A percentile compares a stretch with the other conserved stretches of the same genome.
These are phyloP conservation scores for Zophobas morio DNA, from an alignment of 1,140 invertebrate genomes.

Conservation along the genomic window DNA sequence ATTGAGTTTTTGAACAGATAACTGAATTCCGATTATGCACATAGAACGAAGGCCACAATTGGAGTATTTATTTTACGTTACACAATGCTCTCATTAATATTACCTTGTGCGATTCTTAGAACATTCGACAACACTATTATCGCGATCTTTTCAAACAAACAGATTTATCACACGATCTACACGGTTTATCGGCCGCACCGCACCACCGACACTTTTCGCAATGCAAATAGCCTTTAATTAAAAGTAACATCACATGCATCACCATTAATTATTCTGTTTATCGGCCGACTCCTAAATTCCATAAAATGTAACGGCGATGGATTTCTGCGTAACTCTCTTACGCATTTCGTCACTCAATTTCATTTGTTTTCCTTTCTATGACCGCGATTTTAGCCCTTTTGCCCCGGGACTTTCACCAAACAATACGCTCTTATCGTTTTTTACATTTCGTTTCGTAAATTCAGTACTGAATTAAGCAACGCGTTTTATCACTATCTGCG, in stretches of 20 bases:
- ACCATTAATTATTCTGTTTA: slow-evolving; percentile 37
- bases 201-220: slow-evolving; percentile 6
- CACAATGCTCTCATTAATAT: slow-evolving; percentile 43
- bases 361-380: slow-evolving; percentile 31
- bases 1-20: slow-evolving; percentile 33
- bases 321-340: slow-evolving; percentile 4
- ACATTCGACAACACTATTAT: slow-evolving; percentile 31
- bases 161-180: slow-evolving; percentile 32
- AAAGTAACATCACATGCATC: slow-evolving; percentile 30
- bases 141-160: slow-evolving; percentile 20
- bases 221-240: slow-evolving; percentile 21
- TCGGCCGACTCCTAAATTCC: slow-evolving; percentile 4
- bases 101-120: slow-evolving; percentile 38
- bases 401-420: background rate
- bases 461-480: background rate
- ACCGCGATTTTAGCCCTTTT: slow-evolving; percentile 33
- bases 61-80: slow-evolving; percentile 39
- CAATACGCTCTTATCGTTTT: no score
- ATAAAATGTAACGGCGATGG: slow-evolving; percentile 6
- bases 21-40: slow-evolving; percentile 41
- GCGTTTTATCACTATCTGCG: slow-evolving; percentile 22
- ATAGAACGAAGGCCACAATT: slow-evolving; percentile 36
- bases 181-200: background rate
- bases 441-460: background rate
- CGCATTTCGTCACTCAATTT: background rate